Percentiles rank a stretch among this genome's conserved stretches.
These are phyloP conservation scores for Drosophila nebulosa DNA, from an alignment of 1,140 invertebrate species.

Conservation along the genomic window DNA sequence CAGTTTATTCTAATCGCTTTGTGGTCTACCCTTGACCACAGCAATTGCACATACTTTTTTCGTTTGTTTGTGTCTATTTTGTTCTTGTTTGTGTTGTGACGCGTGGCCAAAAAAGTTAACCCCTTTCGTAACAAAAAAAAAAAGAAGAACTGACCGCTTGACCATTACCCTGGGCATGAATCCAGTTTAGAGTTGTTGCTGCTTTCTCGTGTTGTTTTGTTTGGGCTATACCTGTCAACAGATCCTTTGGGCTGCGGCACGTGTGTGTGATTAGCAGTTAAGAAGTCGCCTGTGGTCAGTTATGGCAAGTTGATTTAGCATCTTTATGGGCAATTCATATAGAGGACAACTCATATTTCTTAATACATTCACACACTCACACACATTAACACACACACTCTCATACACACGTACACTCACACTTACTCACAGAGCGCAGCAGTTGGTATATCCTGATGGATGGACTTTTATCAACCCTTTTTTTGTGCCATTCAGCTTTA, in stretches of 20 bases:
- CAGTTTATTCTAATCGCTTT: slow-evolving; percentile 41
- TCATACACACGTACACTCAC: not conserved
- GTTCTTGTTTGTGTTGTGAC: slow-evolving; percentile 24
- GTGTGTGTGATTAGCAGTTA: slow-evolving; percentile 46
- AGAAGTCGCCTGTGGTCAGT: slow-evolving; percentile 49
- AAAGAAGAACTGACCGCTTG: slow-evolving; percentile 48
- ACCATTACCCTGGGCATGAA: slow-evolving; percentile 44
- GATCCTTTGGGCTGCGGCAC: slow-evolving; percentile 40
- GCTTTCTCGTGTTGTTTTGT: slow-evolving; percentile 1
- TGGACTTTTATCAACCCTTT: slow-evolving; percentile 56
- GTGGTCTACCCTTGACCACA: slow-evolving; percentile 48
- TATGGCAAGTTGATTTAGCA: slow-evolving; percentile 32
- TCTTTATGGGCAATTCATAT: slow-evolving; percentile 17
- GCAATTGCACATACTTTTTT: slow-evolving; percentile 6
- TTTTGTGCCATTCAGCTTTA: slow-evolving; percentile 36
- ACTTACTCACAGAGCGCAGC: slow-evolving; percentile 7
- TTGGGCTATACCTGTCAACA: slow-evolving; percentile 26
- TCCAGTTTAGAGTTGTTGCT: slow-evolving; percentile 28
- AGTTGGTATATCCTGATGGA: slow-evolving; percentile 33
- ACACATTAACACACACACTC: not conserved
- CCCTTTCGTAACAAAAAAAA: not conserved
- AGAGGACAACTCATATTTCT: not conserved
- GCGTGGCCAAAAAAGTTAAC: slow-evolving; percentile 44
- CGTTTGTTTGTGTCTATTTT: slow-evolving; percentile 32
- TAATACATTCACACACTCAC: not conserved